Conservation (phyloP, 2,888 invertebrate genomes). For the Philereme vetulata region DNA sequence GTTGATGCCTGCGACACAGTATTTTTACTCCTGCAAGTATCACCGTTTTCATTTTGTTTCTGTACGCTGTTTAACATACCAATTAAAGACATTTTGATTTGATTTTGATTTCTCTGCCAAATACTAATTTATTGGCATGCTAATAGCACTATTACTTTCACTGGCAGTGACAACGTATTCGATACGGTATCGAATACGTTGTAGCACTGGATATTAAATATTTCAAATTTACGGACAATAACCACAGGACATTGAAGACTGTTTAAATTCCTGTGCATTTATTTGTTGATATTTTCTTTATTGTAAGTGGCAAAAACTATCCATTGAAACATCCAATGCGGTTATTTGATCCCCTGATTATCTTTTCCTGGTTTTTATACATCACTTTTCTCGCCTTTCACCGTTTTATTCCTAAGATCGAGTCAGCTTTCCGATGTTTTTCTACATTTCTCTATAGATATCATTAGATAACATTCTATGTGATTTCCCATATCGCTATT, state of each 20-base stretch:
- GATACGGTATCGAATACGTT: too few species aligned
- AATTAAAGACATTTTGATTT: too few species aligned
- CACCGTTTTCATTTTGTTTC: too few species aligned
- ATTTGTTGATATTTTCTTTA: neutral
- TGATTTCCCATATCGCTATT: slow-evolving; percentile 19
- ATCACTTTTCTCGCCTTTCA: slow-evolving; percentile 28
- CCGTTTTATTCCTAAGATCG: slow-evolving; percentile 21
- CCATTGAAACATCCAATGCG: slow-evolving; percentile 1
- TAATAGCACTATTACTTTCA: slow-evolving; percentile 15
- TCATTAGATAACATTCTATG: slow-evolving; percentile 23
- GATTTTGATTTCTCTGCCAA: too few species aligned
- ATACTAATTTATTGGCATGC: slow-evolving; percentile 18
- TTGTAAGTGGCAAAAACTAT: neutral
- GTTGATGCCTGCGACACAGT: too few species aligned
- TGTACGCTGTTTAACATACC: too few species aligned
- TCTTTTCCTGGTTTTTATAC: slow-evolving; percentile 17
- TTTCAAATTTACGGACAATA: too few species aligned
- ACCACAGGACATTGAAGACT: neutral
- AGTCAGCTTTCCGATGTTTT: slow-evolving; percentile 15
- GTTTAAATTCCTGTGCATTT: neutral
- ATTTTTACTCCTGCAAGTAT: too few species aligned
- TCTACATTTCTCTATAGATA: slow-evolving; percentile 18
- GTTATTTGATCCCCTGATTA: slow-evolving; percentile 5
- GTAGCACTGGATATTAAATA: too few species aligned
- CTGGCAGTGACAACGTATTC: slow-evolving; percentile 4